Conservation (phyloP, 2,797 vertebrate species). For the Sylvilagus floridanus region DNA sequence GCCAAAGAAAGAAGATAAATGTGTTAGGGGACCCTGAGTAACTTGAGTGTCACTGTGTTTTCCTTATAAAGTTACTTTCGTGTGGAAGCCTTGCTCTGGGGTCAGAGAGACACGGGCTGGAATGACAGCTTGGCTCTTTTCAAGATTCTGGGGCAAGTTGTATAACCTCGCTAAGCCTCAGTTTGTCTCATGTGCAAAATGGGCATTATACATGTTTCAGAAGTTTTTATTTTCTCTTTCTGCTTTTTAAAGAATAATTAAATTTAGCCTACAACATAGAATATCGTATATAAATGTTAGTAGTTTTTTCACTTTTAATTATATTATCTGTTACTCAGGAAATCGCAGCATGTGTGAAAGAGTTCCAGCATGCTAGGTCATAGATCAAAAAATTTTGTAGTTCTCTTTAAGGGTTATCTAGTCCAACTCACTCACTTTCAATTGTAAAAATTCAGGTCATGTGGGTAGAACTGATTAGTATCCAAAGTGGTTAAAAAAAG, state of each 20-base stretch:
- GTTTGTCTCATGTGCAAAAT: constrained; percentile 43
- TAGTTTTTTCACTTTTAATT: constrained; percentile 53
- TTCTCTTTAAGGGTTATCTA: constrained; percentile 14
- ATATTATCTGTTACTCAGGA: constrained; percentile 6
- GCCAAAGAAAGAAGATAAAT: not conserved
- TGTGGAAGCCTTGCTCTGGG: not conserved
- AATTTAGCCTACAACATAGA: constrained; percentile 21
- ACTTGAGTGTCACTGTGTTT: not conserved
- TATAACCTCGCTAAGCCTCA: not conserved
- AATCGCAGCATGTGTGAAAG: constrained; percentile 15
- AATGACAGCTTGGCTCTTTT: not conserved
- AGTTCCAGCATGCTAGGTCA: not conserved
- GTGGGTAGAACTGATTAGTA: not conserved
- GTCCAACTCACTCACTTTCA: not conserved
- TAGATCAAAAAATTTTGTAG: constrained; percentile 41
- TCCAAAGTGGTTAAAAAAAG: not conserved
- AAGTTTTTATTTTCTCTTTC: not conserved
- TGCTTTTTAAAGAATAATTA: not conserved
- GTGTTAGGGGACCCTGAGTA: not conserved
- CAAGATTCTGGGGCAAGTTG: not conserved
- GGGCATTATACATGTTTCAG: constrained; percentile 1
- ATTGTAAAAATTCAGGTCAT: not conserved
- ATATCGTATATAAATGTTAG: not conserved
- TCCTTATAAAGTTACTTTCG: not conserved
- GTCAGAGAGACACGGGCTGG: not conserved